A percentile compares a stretch with the other conserved stretches of the same genome.
These are phyloP conservation scores for Nasalis larvatus DNA, from an alignment of 2,113 vertebrate species.

Conservation along the genomic window DNA sequence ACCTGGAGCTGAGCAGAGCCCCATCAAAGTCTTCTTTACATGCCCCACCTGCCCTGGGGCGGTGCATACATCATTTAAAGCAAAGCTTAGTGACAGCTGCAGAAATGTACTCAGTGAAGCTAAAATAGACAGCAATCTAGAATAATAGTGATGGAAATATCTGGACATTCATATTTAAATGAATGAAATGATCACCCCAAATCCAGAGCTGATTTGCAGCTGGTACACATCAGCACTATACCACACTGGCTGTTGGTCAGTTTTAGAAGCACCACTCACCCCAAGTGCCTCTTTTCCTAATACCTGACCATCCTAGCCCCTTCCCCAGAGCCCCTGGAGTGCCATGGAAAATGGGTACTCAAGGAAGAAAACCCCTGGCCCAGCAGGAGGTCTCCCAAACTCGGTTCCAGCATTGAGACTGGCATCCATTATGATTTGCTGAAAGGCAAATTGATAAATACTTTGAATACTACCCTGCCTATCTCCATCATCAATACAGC, in stretches of 20 bases:
- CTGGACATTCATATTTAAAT: slow-evolving; percentile 54
- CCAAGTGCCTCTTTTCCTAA: background rate
- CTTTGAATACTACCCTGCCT: background rate
- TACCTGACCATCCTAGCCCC: background rate
- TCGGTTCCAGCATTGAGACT: background rate
- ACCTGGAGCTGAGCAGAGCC: slow-evolving; percentile 76
- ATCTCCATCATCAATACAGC: background rate
- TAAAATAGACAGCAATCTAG: slow-evolving; percentile 76
- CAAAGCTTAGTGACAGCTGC: slow-evolving; percentile 87
- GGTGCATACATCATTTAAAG: slow-evolving; percentile 83
- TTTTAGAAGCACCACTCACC: background rate
- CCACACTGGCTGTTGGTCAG: background rate
- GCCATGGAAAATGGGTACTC: background rate
- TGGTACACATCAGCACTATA: background rate
- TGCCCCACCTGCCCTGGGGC: slow-evolving; percentile 79
- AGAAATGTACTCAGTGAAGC: slow-evolving; percentile 68
- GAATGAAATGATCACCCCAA: background rate
- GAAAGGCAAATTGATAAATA: background rate
- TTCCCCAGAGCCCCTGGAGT: background rate
- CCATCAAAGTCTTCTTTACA: slow-evolving; percentile 82
- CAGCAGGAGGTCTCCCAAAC: background rate
- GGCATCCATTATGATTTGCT: background rate
- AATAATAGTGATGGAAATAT: slow-evolving; percentile 62
- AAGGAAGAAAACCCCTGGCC: background rate
- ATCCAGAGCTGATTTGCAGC: background rate